These are phyloP conservation scores for Zaprionus bogoriensis DNA, from an alignment of 2,888 invertebrate genomes.

Conservation along the genomic window DNA sequence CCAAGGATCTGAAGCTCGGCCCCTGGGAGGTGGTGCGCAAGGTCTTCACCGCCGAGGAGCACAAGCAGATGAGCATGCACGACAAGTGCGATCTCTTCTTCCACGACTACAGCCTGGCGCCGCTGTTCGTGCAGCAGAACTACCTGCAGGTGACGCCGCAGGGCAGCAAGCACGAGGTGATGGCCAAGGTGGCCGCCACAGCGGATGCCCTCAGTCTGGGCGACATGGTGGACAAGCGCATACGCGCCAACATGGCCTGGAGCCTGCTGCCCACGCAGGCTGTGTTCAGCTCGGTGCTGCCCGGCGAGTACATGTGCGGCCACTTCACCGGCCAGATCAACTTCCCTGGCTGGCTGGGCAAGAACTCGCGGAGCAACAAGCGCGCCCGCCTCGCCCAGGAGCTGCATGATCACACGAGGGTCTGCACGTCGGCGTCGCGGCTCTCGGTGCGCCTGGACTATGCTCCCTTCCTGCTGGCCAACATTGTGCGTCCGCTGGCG, in stretches of 20 bases:
- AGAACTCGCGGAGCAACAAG: slow-evolving; percentile 93
- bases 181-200: slow-evolving; percentile 89
- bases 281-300: slow-evolving; percentile 94
- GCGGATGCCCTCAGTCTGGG: slow-evolving; percentile 94
- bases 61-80: slow-evolving; percentile 89
- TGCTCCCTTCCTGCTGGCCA: slow-evolving; percentile 89
- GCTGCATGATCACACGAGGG: slow-evolving; percentile 92
- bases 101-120: slow-evolving; percentile 97
- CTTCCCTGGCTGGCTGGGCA: slow-evolving; percentile 98
- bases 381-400: slow-evolving; percentile 92
- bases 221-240: slow-evolving; percentile 92
- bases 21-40: slow-evolving; percentile 96
- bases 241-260: slow-evolving; percentile 93
- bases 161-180: slow-evolving; percentile 85
- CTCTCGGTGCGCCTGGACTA: slow-evolving; percentile 94
- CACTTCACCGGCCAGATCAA: slow-evolving; percentile 90
- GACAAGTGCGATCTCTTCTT: slow-evolving; percentile 97
- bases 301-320: slow-evolving; percentile 93
- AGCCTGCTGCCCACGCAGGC: slow-evolving; percentile 93
- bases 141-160: slow-evolving; percentile 92
- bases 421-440: slow-evolving; percentile 91
- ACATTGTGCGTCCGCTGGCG: slow-evolving; percentile 90
- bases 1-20: slow-evolving; percentile 95
- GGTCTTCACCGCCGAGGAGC: slow-evolving; percentile 92
- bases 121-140: slow-evolving; percentile 99